Evolutionary conservation across 2,888 invertebrate genomes (phyloP).

Genomic region (Galeruca laticollis): DNA sequence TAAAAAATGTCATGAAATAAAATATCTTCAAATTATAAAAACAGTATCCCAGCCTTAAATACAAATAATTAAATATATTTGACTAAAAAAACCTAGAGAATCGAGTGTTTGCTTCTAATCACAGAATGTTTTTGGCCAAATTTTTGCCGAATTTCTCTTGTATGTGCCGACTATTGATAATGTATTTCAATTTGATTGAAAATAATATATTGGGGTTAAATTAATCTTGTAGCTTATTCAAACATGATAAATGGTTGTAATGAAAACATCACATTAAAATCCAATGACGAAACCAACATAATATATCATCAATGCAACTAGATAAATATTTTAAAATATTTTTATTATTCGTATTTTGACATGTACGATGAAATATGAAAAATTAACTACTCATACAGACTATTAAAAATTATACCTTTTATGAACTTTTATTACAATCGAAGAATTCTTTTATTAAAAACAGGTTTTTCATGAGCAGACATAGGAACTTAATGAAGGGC

Average conservation of each 20-base stretch:
- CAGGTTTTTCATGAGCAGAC: background rate
- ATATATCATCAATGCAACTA: background rate
- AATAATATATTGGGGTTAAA: background rate
- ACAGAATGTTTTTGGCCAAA: no score
- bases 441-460: background rate
- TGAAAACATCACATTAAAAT: slow-evolving; percentile 1
- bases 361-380: background rate
- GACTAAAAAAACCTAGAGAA: no score
- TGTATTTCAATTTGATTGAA: background rate
- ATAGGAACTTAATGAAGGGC: background rate
- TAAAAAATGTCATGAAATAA: no score
- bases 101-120: no score
- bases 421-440: background rate
- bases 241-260: background rate
- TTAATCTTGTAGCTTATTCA: background rate
- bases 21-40: no score
- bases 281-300: background rate
- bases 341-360: background rate
- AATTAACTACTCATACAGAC: background rate
- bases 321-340: background rate
- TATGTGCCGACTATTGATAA: background rate
- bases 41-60: no score
- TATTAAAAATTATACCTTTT: background rate
- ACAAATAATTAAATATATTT: no score
- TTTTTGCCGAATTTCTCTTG: no score